Conservation (phyloP, 2,113 vertebrate species). For the Solea solea region DNA sequence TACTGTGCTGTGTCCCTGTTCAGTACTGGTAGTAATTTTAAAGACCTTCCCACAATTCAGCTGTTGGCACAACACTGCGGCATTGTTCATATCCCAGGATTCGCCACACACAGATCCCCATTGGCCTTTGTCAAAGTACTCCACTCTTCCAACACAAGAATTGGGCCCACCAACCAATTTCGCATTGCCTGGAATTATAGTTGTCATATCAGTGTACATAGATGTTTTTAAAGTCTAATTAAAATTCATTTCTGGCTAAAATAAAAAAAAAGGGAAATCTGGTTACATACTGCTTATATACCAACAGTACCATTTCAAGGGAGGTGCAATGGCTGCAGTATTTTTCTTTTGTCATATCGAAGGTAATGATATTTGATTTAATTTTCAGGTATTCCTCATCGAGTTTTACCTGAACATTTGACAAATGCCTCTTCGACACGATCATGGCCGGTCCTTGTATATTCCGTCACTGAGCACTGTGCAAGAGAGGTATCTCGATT, state of each 20-base stretch:
- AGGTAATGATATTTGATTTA: not conserved
- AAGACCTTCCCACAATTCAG: conserved; percentile 54
- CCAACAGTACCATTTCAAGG: too few species aligned
- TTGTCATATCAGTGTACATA: not conserved
- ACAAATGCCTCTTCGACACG: conserved; percentile 41
- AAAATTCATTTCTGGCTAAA: too few species aligned
- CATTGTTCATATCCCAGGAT: conserved; percentile 64
- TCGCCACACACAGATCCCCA: conserved; percentile 71
- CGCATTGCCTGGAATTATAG: conserved; percentile 57
- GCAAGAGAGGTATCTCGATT: conserved; percentile 58
- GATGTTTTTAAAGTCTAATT: too few species aligned
- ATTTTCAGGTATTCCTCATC: not conserved
- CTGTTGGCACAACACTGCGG: conserved; percentile 59
- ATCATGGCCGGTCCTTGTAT: not conserved
- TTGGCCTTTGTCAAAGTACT: conserved; percentile 51
- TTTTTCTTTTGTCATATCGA: not conserved
- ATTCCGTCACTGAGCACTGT: conserved; percentile 46
- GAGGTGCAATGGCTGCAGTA: not conserved
- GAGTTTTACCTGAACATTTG: conserved; percentile 63
- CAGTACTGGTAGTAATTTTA: conserved; percentile 4
- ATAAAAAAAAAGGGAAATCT: too few species aligned
- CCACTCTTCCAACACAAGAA: conserved; percentile 66
- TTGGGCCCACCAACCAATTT: conserved; percentile 47
- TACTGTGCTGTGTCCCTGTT: conserved; percentile 34
- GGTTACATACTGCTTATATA: too few species aligned